Percentiles rank a stretch among this genome's conserved stretches.
Evolutionary conservation across 2,113 vertebrate species (phyloP).

Genomic region (Sylvia atricapilla): DNA sequence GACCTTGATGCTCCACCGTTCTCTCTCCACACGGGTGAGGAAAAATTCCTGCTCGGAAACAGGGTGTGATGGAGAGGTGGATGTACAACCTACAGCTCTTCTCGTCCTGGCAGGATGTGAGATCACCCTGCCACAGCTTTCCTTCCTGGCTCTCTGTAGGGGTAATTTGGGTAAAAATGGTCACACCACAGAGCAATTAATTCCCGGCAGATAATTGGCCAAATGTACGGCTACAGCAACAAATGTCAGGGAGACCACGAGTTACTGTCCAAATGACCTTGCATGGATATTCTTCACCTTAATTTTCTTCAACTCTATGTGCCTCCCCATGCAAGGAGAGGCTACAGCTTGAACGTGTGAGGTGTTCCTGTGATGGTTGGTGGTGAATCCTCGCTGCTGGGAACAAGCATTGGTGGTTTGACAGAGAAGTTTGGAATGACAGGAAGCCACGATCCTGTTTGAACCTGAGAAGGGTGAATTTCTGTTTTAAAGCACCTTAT

Average conservation of each 20-base stretch:
- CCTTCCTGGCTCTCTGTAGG: not conserved
- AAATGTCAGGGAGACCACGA: fast-evolving
- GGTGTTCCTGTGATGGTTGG: fast-evolving
- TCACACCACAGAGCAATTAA: not conserved
- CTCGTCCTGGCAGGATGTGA: not conserved
- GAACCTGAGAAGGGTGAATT: conserved; percentile 15
- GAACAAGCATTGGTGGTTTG: not conserved
- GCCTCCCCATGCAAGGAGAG: not conserved
- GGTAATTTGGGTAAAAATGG: not conserved
- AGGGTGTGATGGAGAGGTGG: not conserved
- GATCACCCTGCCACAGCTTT: not conserved
- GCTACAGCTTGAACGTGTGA: fast-evolving
- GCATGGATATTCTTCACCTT: not conserved
- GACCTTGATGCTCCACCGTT: fast-evolving
- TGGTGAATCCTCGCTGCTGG: not conserved
- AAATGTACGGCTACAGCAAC: not conserved
- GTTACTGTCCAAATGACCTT: not conserved
- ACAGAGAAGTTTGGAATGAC: not conserved
- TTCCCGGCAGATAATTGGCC: not conserved
- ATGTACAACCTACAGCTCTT: not conserved
- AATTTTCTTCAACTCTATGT: not conserved
- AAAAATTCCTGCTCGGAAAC: not conserved
- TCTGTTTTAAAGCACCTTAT: conserved; percentile 22
- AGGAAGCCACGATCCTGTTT: not conserved
- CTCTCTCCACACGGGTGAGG: not conserved